Evolutionary conservation across 2,888 invertebrate species (phyloP).

Genomic region (Atethmia centrago): DNA sequence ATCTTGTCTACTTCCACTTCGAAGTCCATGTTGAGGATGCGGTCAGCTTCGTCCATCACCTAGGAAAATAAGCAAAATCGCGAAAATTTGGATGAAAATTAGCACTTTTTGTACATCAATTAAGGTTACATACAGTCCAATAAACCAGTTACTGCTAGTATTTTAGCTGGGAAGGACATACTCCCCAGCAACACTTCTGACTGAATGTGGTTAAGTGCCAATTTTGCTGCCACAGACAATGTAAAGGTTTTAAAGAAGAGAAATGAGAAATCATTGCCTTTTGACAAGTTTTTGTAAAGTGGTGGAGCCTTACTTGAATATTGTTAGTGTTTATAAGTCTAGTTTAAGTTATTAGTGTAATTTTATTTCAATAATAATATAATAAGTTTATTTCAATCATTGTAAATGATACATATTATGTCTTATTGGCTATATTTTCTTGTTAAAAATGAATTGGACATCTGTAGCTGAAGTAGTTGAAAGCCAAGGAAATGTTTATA

Average conservation of each 20-base stretch:
- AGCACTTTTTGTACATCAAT: neutral
- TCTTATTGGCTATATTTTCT: too few species aligned
- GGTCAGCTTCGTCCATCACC: conserved; percentile 99
- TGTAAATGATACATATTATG: too few species aligned
- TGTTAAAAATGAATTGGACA: too few species aligned
- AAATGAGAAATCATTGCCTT: neutral
- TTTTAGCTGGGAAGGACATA: neutral
- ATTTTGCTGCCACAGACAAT: neutral
- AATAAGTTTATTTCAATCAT: too few species aligned
- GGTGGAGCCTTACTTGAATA: neutral
- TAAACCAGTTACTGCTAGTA: neutral
- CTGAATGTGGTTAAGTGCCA: neutral
- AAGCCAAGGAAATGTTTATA: too few species aligned
- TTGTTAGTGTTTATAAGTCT: neutral
- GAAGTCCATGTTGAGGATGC: conserved; percentile 99
- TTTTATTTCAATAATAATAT: too few species aligned
- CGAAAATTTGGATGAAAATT: neutral
- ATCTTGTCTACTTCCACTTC: conserved; percentile 99
- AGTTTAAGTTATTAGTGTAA: too few species aligned
- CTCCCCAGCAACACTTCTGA: neutral
- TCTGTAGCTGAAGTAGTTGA: too few species aligned
- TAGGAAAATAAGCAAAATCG: neutral
- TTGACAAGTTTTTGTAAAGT: neutral
- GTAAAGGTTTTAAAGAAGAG: neutral
- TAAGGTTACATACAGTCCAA: too few species aligned